Base-by-base conservation (phyloP, 92 coral and sea anemone genomes). In the Anthopleura xanthogrammica region DNA sequence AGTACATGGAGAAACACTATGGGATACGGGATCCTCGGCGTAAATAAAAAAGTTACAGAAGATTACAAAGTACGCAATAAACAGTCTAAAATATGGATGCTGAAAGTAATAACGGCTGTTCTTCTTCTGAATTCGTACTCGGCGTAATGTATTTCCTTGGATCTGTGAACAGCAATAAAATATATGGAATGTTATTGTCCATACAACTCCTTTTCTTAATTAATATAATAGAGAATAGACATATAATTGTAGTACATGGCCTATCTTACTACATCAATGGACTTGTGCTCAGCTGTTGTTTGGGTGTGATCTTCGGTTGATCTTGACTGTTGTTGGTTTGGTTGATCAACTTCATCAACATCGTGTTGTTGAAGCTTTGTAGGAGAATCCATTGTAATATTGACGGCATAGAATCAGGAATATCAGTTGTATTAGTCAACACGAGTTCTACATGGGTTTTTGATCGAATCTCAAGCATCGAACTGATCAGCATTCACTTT, bases 11-110 rank as follows among this genome's bases (percentile, higher is more conserved):
- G 95, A 83, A 55, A 87, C 76, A 77, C 99, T 96, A 82, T 96
- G 99, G 0, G 99, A 94, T 14, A 96, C 99, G 1, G 99, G 99
- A 84, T 96, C 99, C 86, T 96, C 99, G 2, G 99, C 99, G 87
- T 91, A 96, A 79, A 96, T 94, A 7, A 96, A 77, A 77, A 96
- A 96, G 81, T 96, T 96, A 79, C 95, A 94, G 77, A 96, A 96
- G n/a, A 89, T 90, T 23, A 96, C 93, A 83, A 95, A 92, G 58
- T 95, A 95, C 16, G 95, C 91, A n/a, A 95, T 80, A 80, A 95
- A 90, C 71, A 95, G 79, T 22, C 98, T 90, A 8, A 91, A 90
- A 65, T 95, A 95, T 20, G 98, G 98, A 87, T 95, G 98, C 83
- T 95, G 98, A 76, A 95, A 95, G 86, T 92, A 95, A 57, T 95